Evolutionary conservation across 2,113 vertebrate genomes (phyloP), one percentile per base, ranked within the genome.

Genomic region (Xenopus tropicalis): DNA sequence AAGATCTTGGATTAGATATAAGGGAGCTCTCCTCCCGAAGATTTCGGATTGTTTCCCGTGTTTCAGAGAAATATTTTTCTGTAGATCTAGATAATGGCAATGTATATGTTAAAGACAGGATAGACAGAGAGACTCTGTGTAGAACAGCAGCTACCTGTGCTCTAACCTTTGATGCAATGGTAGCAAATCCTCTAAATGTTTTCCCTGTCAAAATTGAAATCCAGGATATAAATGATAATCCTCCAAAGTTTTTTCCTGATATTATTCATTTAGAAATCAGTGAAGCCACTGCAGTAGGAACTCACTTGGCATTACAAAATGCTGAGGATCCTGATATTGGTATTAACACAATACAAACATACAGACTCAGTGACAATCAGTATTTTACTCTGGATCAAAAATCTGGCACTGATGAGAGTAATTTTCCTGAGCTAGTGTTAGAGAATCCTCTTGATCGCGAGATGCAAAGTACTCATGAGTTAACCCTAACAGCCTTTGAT

Each of bases 121-220:
- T 94, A 61, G 92, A 95, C 77, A 61, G 93, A 23, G 93, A 95
- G 61, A 16, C 57, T 0, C 78, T 93, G 13, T 94, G 93, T 11
- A 83, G 78, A 5, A 80, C 86, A 14, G 56, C 56, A 0, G 82
- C 86, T 1, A 85, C 86, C 0, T 93, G 91, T 22, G 72, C 88
- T 25, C 44, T 93, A 48, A 82, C 88, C 79, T 90, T 90, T 61
- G 88, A 93, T 66, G 80, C 93, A 63, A 80, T 91, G 51, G 1
- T 90, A 69, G 82, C 84, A 62, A 87, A 90, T 25, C 91, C 91
- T 0, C 86, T 92, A 78, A 85, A 89, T 66, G 86, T 91, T 70
- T 88, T 88, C 52, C 78, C 72, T 24, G 81, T 85, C 5, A 86
- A 88, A 0, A 79, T 93, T 10, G 78, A 88, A 42, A 82, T 93